These are phyloP conservation scores for Bagarius yarrelli DNA, from an alignment of 2,113 vertebrate species.

Conservation along the genomic window DNA sequence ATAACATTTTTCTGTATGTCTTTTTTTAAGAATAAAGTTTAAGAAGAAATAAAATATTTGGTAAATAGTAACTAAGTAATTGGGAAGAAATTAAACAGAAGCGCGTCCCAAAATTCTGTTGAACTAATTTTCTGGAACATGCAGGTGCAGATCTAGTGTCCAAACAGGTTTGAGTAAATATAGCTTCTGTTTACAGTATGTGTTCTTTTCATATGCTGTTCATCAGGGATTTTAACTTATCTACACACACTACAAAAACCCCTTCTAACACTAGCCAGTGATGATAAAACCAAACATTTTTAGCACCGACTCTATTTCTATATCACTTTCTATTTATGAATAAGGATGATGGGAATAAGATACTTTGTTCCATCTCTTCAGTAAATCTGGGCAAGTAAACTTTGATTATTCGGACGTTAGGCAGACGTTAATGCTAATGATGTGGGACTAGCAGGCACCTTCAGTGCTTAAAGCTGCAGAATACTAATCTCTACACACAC, in stretches of 20 bases:
- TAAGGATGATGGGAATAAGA: constrained; percentile 25
- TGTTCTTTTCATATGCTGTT: constrained; percentile 19
- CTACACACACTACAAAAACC: constrained; percentile 29
- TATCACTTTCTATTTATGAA: constrained; percentile 40
- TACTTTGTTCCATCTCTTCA: constrained; percentile 23
- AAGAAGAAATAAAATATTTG: too few species aligned
- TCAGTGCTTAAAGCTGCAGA: constrained; percentile 80
- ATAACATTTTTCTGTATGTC: background rate
- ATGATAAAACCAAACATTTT: constrained; percentile 28
- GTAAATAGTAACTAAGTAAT: too few species aligned
- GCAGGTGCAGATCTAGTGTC: constrained; percentile 22
- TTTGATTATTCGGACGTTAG: constrained; percentile 70
- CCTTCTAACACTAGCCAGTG: constrained; percentile 40
- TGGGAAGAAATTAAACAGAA: too few species aligned
- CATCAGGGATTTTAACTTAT: constrained; percentile 29
- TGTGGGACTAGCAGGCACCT: constrained; percentile 69
- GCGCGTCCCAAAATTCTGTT: too few species aligned
- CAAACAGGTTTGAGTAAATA: constrained; percentile 27
- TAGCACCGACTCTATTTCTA: too few species aligned
- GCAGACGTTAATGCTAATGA: constrained; percentile 69
- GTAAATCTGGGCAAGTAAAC: constrained; percentile 54
- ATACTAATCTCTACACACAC: constrained; percentile 84
- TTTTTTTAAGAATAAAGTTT: too few species aligned
- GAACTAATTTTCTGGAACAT: background rate
- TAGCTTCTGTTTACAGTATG: constrained; percentile 16